Evolutionary conservation across 2,113 vertebrate species (phyloP).

Genomic region (Pyxicephalus adspersus): DNA sequence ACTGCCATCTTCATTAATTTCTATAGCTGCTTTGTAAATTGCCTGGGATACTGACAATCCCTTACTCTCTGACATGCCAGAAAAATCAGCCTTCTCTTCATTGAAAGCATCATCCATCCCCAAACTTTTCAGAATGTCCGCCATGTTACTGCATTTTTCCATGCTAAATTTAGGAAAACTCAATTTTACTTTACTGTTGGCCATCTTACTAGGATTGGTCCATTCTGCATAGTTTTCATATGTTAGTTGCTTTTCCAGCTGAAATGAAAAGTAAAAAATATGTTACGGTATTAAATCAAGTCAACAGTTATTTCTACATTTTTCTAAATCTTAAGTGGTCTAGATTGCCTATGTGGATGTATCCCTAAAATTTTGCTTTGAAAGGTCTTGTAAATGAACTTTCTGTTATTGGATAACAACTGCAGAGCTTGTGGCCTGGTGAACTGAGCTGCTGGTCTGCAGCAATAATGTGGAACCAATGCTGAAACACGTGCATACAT

Average conservation of each 20-base stretch:
- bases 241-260: conserved; percentile 77
- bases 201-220: conserved; percentile 80
- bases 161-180: conserved; percentile 78
- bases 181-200: conserved; percentile 78
- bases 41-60: conserved; percentile 72
- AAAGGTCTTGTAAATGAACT: too few species aligned
- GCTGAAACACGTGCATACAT: too few species aligned
- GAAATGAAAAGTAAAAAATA: conserved; percentile 34
- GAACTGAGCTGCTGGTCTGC: too few species aligned
- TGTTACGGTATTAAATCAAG: too few species aligned
- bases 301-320: too few species aligned
- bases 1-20: conserved; percentile 75
- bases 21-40: conserved; percentile 72
- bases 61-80: conserved; percentile 76
- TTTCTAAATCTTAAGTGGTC: too few species aligned
- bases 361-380: too few species aligned
- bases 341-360: too few species aligned
- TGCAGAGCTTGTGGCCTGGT: too few species aligned
- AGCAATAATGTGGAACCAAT: too few species aligned
- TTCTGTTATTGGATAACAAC: too few species aligned
- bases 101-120: conserved; percentile 73
- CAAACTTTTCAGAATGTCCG: conserved; percentile 70
- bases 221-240: conserved; percentile 70
- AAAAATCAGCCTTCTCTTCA: conserved; percentile 73
- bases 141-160: conserved; percentile 69